These are phyloP conservation scores for Ahaetulla prasina DNA, from an alignment of 2,113 vertebrate species.

Conservation along the genomic window DNA sequence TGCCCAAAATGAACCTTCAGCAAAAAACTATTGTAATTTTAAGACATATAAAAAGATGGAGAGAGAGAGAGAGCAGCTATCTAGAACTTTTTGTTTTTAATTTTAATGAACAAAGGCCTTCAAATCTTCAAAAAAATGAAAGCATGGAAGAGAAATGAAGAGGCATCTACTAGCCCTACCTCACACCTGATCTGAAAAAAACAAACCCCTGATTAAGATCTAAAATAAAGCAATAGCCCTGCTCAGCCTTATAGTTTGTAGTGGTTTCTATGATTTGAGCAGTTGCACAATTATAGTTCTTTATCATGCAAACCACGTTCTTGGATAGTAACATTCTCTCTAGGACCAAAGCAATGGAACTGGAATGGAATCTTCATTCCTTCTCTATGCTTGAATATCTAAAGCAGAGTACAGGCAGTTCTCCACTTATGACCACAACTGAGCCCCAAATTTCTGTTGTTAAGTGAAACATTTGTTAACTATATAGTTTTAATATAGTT, in stretches of 20 bases:
- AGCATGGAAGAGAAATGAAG: not conserved
- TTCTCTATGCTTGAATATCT: not conserved
- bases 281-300: not conserved
- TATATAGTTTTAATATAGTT: too few species aligned
- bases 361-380: not conserved
- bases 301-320: not conserved
- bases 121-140: not conserved
- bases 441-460: too few species aligned
- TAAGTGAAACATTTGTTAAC: too few species aligned
- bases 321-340: not conserved
- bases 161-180: not conserved
- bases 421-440: too few species aligned
- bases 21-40: slow-evolving; percentile 5
- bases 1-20: not conserved
- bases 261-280: not conserved
- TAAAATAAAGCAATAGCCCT: not conserved
- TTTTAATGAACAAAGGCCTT: not conserved
- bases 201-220: not conserved
- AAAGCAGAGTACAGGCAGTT: too few species aligned
- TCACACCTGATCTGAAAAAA: not conserved
- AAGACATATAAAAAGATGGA: not conserved
- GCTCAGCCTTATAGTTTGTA: not conserved
- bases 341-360: not conserved
- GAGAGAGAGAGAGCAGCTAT: not conserved
- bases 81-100: not conserved